Percentiles rank a stretch among this genome's conserved stretches.
These are phyloP conservation scores for Alcedo quadribrachys DNA, from an alignment of 2,797 vertebrate species.

Conservation along the genomic window DNA sequence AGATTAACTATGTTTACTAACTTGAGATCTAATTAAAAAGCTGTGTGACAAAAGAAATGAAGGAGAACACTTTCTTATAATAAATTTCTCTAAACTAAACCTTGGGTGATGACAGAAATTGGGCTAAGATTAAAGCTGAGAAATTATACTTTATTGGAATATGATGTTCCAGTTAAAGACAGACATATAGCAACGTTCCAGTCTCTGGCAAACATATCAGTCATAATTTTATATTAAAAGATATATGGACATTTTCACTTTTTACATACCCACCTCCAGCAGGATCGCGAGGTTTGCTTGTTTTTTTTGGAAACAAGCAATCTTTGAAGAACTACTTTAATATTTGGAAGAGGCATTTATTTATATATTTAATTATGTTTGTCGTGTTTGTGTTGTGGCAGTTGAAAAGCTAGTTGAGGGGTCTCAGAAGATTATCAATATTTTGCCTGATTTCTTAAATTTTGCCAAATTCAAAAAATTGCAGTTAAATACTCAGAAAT, in stretches of 20 bases:
- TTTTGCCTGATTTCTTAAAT: neutral
- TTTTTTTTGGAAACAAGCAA: neutral
- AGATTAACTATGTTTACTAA: constrained; percentile 33
- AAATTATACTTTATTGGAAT: neutral
- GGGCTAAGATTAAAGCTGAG: neutral
- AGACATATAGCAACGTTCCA: neutral
- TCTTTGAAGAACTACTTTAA: neutral
- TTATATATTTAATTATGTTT: no score
- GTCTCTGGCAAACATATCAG: neutral
- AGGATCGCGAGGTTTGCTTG: neutral
- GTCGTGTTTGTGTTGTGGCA: neutral
- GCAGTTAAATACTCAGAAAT: neutral
- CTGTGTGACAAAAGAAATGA: neutral
- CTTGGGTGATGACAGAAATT: neutral
- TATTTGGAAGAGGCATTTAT: neutral
- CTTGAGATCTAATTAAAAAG: constrained; percentile 26
- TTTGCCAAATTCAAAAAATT: neutral
- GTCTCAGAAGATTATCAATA: neutral
- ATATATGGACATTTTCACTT: neutral
- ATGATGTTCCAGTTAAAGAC: neutral
- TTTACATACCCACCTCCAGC: neutral
- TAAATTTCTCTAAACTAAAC: neutral
- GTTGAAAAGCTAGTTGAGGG: neutral
- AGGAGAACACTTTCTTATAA: neutral
- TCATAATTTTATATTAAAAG: neutral